Percentiles rank a stretch among this genome's conserved stretches.
These are phyloP conservation scores for Choristoneura rosaceana DNA, from an alignment of 2,888 invertebrate genomes.

Conservation along the genomic window DNA sequence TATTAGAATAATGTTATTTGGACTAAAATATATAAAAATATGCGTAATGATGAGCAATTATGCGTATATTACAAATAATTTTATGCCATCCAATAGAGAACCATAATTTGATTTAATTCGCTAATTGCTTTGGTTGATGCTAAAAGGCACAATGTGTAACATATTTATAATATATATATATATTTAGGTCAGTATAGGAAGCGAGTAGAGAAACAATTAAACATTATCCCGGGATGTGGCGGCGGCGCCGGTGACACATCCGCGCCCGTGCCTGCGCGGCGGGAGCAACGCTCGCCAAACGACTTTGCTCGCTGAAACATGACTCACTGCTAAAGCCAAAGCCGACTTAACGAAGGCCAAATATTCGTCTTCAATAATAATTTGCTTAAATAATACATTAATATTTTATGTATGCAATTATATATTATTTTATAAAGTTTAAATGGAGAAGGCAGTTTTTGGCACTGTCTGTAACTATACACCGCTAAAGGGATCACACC, in stretches of 20 bases:
- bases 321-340: slow-evolving; percentile 44
- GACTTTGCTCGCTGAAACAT: slow-evolving; percentile 44
- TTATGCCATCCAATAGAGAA: too few relatives aligned
- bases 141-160: neutral
- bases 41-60: too few relatives aligned
- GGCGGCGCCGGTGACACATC: slow-evolving; percentile 23
- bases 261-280: slow-evolving; percentile 12
- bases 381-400: slow-evolving; percentile 58
- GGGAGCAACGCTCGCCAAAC: slow-evolving; percentile 55
- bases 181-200: neutral
- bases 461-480: neutral
- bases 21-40: too few relatives aligned
- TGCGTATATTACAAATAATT: too few relatives aligned
- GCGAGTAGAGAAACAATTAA: slow-evolving; percentile 7
- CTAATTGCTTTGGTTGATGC: neutral
- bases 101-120: neutral
- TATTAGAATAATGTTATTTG: too few relatives aligned
- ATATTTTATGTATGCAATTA: slow-evolving; percentile 43
- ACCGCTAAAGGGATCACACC: neutral
- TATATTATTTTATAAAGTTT: neutral
- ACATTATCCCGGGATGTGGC: slow-evolving; percentile 5
- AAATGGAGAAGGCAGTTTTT: neutral
- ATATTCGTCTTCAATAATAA: slow-evolving; percentile 47
- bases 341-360: slow-evolving; percentile 51
- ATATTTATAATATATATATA: neutral